Conservation (phyloP, 2,797 vertebrate species). For the Acanthurus tractus region DNA sequence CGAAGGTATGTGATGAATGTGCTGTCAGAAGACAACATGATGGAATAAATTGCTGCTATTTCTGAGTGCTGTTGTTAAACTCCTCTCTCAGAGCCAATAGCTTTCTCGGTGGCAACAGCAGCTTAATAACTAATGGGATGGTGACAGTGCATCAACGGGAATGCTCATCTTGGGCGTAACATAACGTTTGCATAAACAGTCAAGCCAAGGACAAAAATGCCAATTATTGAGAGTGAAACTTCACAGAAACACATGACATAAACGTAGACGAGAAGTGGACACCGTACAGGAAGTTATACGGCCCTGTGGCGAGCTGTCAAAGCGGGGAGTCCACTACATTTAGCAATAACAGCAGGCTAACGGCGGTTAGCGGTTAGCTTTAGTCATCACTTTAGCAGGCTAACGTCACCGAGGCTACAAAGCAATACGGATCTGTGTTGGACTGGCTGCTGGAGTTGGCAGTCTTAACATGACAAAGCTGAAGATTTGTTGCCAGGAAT, state of each 20-base stretch:
- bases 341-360: slow-evolving; percentile 53
- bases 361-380: slow-evolving; percentile 73
- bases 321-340: slow-evolving; percentile 13
- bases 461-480: neutral
- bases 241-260: neutral
- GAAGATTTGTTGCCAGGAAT: neutral
- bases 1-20: too few relatives aligned
- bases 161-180: slow-evolving; percentile 59
- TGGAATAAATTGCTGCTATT: neutral
- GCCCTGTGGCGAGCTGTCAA: slow-evolving; percentile 51
- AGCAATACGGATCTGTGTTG: slow-evolving; percentile 37
- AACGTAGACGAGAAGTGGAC: neutral
- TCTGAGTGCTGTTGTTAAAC: neutral
- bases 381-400: slow-evolving; percentile 78
- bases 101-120: slow-evolving; percentile 22
- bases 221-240: neutral
- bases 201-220: slow-evolving; percentile 23
- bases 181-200: slow-evolving; percentile 39
- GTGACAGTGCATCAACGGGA: slow-evolving; percentile 62
- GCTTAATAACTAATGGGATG: slow-evolving; percentile 32
- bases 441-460: slow-evolving; percentile 7
- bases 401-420: slow-evolving; percentile 68
- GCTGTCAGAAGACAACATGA: neutral
- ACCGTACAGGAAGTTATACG: neutral
- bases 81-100: neutral